A percentile compares a stretch with the other conserved stretches of the same genome.
Evolutionary conservation across 2,888 invertebrate species (phyloP).

Genomic region (Tricholauxania praeusta): DNA sequence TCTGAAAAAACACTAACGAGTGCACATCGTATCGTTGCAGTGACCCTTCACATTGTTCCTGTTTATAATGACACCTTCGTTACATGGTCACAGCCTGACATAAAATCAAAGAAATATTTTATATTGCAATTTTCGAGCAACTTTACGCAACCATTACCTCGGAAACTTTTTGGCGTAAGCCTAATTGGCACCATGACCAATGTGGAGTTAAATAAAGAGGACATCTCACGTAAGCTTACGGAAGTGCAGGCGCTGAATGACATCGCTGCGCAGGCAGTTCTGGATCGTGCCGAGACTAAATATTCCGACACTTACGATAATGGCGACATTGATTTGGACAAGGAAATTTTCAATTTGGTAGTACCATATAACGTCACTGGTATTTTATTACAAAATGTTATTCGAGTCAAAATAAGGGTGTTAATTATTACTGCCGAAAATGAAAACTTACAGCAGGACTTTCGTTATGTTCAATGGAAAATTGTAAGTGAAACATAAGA

Average conservation of each 20-base stretch:
- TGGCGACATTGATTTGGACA: slow-evolving; percentile 39
- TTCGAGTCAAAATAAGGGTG: slow-evolving; percentile 62
- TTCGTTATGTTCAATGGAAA: slow-evolving; percentile 67
- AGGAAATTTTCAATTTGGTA: slow-evolving; percentile 61
- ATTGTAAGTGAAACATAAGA: slow-evolving; percentile 58
- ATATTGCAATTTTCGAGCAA: slow-evolving; percentile 62
- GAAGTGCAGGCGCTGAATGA: slow-evolving; percentile 55
- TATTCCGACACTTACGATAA: slow-evolving; percentile 55
- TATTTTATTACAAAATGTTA: slow-evolving; percentile 61
- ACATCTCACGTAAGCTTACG: slow-evolving; percentile 55
- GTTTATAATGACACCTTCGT: slow-evolving; percentile 60
- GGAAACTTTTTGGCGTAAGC: slow-evolving; percentile 49
- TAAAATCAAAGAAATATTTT: slow-evolving; percentile 62
- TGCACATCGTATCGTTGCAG: slow-evolving; percentile 45
- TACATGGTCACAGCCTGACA: slow-evolving; percentile 61
- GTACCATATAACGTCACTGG: slow-evolving; percentile 66
- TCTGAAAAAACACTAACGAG: background rate
- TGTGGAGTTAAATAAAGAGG: slow-evolving; percentile 56
- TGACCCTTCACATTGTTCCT: slow-evolving; percentile 58
- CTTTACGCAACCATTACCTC: slow-evolving; percentile 61
- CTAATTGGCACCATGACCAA: slow-evolving; percentile 57
- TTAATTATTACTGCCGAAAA: slow-evolving; percentile 64
- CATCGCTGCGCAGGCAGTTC: slow-evolving; percentile 51
- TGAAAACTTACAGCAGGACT: slow-evolving; percentile 63
- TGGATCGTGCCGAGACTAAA: slow-evolving; percentile 59